Conservation (phyloP, 1,140 invertebrate genomes). For the Aphaenogaster floridana region DNA sequence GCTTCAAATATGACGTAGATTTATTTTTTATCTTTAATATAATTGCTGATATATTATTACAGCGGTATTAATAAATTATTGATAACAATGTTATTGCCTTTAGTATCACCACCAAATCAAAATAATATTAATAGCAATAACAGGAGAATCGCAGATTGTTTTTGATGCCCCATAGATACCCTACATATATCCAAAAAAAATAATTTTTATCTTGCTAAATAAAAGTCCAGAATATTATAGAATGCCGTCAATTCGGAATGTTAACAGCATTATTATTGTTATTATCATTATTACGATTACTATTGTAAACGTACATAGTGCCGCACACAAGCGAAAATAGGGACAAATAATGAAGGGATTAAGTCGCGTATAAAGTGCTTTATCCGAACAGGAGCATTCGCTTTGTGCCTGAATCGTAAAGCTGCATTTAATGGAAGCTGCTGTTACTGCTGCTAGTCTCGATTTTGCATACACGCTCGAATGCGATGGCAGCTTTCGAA, state of each 20-base stretch:
- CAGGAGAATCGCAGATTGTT: not conserved
- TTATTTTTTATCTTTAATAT: not conserved
- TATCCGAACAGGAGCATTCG: constrained; percentile 41
- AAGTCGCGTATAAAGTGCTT: constrained; percentile 49
- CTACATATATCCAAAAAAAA: not conserved
- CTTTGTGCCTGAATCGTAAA: constrained; percentile 9
- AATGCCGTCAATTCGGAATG: not conserved
- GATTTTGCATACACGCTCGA: not conserved
- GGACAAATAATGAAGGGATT: constrained; percentile 43
- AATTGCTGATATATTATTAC: not conserved
- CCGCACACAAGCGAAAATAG: not conserved
- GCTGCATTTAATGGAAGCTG: constrained; percentile 39
- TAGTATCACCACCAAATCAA: not conserved
- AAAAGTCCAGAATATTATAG: not conserved
- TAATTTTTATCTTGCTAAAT: not conserved
- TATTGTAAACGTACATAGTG: not conserved
- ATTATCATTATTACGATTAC: constrained; percentile 13
- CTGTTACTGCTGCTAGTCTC: not conserved
- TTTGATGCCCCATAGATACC: not conserved
- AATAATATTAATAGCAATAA: not conserved
- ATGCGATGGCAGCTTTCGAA: not conserved
- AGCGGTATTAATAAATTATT: not conserved
- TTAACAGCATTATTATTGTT: not conserved
- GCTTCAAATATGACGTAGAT: not conserved
- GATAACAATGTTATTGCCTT: not conserved